Evolutionary conservation across 1,140 invertebrate species (phyloP), one percentile per base, ranked within the genome.

Genomic region (Cyclina sinensis): DNA sequence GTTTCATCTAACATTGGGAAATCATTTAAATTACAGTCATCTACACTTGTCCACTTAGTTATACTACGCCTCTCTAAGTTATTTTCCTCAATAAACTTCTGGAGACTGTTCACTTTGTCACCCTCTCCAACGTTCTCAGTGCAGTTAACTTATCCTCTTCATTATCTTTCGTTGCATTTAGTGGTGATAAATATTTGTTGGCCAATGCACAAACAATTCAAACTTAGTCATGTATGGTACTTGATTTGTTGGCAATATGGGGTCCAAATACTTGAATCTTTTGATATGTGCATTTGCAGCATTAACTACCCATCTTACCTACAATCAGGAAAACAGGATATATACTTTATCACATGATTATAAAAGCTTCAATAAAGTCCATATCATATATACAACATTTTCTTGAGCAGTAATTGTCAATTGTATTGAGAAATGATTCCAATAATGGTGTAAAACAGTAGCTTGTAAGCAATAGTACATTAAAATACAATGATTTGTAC

Each of bases 231-330:
- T 90, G 46, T 46, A 83, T 27, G 84, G 89, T 11, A 90, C 39
- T 37, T 90, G 80, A 43, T 27, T 90, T 3, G 68, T 86, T 59
- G 88, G 76, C 11, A 90, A 39, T 30, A 81, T 54, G 73, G 37
- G 48, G 39, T 86, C 65, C 5, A 86, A 46, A 35, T 59, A 89
- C 68, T 82, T 85, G 24, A 39, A 89, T 7, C 70, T 59, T 30
- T 90, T 90, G 24, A 90, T 90, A 27, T 81, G 57, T 16, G 89
- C 81, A 82, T 90, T 90, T 35, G 86, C 89, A 12, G 89, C 88
- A 32, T 88, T 82, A 14, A 88, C 74, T 1, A 90, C 89, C 89
- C 85, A 90, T 43, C 89, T 62, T 21, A 88, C 65, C 89, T 90
- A n/a, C n/a, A n/a, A n/a, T n/a, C n/a, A n/a, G n/a, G n/a, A n/a